Evolutionary conservation across 2,113 vertebrate species (phyloP), one percentile per base, ranked within the genome.

Genomic region (Atherinomorus stipes): DNA sequence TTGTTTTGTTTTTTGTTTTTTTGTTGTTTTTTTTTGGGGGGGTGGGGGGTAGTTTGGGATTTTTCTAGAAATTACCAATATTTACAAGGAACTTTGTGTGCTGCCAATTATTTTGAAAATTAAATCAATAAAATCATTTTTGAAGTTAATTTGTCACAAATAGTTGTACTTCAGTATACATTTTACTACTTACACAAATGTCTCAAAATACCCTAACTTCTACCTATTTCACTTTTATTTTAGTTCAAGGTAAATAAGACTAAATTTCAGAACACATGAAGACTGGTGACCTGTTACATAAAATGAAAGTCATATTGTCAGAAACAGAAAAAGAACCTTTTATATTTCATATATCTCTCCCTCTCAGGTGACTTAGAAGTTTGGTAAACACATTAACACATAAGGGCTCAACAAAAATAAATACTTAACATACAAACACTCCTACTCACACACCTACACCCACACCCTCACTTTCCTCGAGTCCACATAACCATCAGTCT

Each of bases 401-500:
- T 49, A 23, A 84, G 74, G 37, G 71, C 64, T 79, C 85, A 85
- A 88, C 70, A 83, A 64, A 88, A 88, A 89, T 83, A 85, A 87
- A 89, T 85, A 84, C 78, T 60, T 60, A 84, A 26, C 65, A 73
- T 80, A 75, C 73, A 80, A 28, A 85, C 58, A 60, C 63, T 25
- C 66, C 28, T 58, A 61, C 60, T 56, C 57, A 54, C 63, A 76
- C 42, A 49, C 26, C 50, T 45, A 18, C 73, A 54, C 58, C 38
- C 40, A 52, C 50, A 37, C 70, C 37, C 71, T 78, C 63, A 80
- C 62, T 72, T 72, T 84, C 83, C 72, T 74, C 72, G 71, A 65
- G 56, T 71, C 58, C 80, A 85, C 81, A 84, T 74, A 79, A 87
- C 76, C 84, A 90, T 90, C 86, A 78, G 60, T 90, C 80, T 86